phyloP scores from a whole-genome alignment of 2,113 vertebrate species.

The Turnix velox region DNA sequence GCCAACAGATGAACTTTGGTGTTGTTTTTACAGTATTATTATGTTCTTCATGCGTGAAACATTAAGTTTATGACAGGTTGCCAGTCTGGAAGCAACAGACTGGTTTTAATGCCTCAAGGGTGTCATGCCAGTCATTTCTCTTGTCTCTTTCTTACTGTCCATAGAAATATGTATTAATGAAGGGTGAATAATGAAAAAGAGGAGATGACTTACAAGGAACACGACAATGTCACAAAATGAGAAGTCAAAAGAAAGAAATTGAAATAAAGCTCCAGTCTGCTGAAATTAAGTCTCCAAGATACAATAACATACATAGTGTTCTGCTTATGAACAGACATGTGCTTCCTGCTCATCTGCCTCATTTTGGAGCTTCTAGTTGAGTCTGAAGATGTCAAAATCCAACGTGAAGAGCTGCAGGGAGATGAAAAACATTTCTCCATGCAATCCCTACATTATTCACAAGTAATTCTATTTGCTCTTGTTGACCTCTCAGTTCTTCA shows the following conservation, averaged over 20 bases:
- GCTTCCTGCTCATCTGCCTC: background rate
- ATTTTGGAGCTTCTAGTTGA: background rate
- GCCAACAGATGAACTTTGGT: background rate
- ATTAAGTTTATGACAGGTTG: constrained; percentile 9
- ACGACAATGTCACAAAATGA: background rate
- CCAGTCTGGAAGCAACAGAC: constrained; percentile 18
- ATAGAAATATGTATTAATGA: background rate
- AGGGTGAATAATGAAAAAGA: constrained; percentile 7
- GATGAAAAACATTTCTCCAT: background rate
- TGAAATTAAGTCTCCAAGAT: background rate
- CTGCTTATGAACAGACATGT: accelerated
- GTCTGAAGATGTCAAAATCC: background rate
- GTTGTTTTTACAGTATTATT: background rate
- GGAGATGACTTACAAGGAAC: background rate
- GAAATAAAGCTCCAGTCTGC: background rate
- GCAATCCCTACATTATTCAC: background rate
- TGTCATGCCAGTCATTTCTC: background rate
- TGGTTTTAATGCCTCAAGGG: constrained; percentile 25
- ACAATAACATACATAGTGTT: background rate
- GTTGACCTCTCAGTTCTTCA: background rate
- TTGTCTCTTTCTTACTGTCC: background rate
- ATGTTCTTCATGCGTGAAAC: background rate
- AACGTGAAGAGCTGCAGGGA: background rate
- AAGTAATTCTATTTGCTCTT: background rate
- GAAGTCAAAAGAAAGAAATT: background rate